Conservation (phyloP, 1,140 invertebrate genomes). For the Drosophila miranda region DNA sequence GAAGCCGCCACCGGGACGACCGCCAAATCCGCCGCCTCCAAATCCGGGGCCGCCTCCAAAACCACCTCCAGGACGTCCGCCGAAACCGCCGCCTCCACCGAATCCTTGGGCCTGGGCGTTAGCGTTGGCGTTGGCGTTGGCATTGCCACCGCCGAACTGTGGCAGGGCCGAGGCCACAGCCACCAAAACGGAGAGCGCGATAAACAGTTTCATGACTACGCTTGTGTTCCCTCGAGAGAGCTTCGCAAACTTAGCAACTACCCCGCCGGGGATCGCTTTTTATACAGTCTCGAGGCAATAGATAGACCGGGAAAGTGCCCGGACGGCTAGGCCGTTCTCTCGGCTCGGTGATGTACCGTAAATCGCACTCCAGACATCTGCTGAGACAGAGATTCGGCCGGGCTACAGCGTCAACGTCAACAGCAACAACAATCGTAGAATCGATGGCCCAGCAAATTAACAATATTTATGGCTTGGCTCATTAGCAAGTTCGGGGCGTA, state of each 20-base stretch:
- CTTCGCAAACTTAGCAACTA: constrained; percentile 31
- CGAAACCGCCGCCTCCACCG: constrained; percentile 13
- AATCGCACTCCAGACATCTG: not conserved
- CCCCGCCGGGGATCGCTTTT: constrained; percentile 16
- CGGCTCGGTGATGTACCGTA: too few relatives aligned
- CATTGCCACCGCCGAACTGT: constrained; percentile 33
- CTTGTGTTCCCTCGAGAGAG: constrained; percentile 31
- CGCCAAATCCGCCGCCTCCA: constrained; percentile 18
- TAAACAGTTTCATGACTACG: constrained; percentile 51
- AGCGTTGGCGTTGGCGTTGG: constrained; percentile 35
- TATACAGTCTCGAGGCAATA: constrained; percentile 31
- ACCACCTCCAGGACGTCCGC: constrained; percentile 25
- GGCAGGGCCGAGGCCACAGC: constrained; percentile 45
- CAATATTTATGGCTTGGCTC: constrained; percentile 38
- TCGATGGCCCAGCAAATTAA: constrained; percentile 8
- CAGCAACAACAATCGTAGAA: not conserved
- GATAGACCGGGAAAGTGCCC: not conserved
- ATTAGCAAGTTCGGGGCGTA: constrained; percentile 38
- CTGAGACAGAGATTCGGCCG: not conserved
- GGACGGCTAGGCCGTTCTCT: too few relatives aligned
- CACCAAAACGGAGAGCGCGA: constrained; percentile 43
- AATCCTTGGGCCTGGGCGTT: constrained; percentile 30
- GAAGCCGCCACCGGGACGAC: constrained; percentile 4
- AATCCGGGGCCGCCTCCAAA: constrained; percentile 10
- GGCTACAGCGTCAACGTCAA: constrained; percentile 20